These are phyloP conservation scores for Brevimyrus niger DNA, from an alignment of 2,113 vertebrate species.

Conservation along the genomic window DNA sequence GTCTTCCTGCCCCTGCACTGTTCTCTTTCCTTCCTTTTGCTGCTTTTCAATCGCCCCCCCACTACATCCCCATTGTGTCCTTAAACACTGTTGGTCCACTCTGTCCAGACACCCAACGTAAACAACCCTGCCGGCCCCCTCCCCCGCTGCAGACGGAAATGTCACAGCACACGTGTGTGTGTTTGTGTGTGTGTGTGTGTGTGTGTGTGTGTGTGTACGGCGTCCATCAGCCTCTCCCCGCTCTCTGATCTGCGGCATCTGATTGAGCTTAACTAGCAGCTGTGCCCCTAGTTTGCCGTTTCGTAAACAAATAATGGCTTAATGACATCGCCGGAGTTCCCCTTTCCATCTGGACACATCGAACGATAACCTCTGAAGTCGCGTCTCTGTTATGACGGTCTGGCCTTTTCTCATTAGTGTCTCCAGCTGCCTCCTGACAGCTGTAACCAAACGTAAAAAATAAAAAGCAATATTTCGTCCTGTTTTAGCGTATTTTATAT, in stretches of 20 bases:
- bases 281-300: background rate
- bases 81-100: background rate
- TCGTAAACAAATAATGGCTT: background rate
- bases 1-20: conserved; percentile 31
- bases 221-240: background rate
- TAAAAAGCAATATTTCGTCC: background rate
- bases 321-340: background rate
- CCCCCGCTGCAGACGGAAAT: background rate
- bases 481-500: background rate
- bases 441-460: background rate
- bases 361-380: background rate
- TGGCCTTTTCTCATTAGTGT: background rate
- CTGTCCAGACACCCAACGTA: background rate
- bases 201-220: background rate
- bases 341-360: background rate
- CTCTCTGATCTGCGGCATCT: background rate
- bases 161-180: background rate
- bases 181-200: background rate
- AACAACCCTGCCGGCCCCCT: background rate
- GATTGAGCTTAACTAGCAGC: background rate
- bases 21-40: conserved; percentile 32
- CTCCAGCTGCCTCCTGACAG: background rate
- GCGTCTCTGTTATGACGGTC: background rate
- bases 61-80: conserved; percentile 23
- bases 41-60: background rate